These are phyloP conservation scores for Campylorhamphus procurvoides DNA, from an alignment of 2,113 vertebrate species.

Conservation along the genomic window DNA sequence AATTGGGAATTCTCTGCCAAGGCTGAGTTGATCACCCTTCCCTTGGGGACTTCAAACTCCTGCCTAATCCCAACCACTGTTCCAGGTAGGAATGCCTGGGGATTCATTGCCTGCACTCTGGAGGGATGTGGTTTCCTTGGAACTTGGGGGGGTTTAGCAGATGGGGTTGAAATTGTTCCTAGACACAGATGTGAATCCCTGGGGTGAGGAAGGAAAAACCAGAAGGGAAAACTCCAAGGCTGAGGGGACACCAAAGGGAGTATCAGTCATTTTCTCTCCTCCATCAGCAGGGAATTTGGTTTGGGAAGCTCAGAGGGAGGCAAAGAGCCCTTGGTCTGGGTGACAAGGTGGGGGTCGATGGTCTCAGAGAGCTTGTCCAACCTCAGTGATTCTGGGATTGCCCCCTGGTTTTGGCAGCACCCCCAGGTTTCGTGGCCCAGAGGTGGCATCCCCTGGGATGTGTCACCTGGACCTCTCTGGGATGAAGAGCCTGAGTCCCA, in stretches of 20 bases:
- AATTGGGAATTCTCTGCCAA: neutral
- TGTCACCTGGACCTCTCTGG: neutral
- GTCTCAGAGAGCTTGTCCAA: neutral
- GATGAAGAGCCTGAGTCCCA: neutral
- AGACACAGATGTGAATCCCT: fast-evolving
- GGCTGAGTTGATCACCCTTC: neutral
- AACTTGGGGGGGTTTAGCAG: neutral
- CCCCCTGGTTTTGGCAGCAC: neutral
- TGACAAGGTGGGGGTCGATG: neutral
- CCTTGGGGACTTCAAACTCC: neutral
- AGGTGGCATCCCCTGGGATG: neutral
- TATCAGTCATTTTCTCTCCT: fast-evolving
- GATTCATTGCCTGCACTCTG: neutral
- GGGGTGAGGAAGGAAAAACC: neutral
- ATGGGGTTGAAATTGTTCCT: neutral
- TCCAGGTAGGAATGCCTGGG: neutral
- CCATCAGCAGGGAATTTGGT: neutral
- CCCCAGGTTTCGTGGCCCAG: neutral
- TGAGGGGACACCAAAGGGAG: neutral
- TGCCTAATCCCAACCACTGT: neutral
- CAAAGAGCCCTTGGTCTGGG: neutral
- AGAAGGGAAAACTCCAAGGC: neutral
- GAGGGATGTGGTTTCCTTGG: neutral
- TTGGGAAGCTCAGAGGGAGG: neutral
- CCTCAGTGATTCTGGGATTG: fast-evolving